These are phyloP conservation scores for Stomatorhinus ivindoensis DNA, from an alignment of 2,113 vertebrate species.

Conservation along the genomic window DNA sequence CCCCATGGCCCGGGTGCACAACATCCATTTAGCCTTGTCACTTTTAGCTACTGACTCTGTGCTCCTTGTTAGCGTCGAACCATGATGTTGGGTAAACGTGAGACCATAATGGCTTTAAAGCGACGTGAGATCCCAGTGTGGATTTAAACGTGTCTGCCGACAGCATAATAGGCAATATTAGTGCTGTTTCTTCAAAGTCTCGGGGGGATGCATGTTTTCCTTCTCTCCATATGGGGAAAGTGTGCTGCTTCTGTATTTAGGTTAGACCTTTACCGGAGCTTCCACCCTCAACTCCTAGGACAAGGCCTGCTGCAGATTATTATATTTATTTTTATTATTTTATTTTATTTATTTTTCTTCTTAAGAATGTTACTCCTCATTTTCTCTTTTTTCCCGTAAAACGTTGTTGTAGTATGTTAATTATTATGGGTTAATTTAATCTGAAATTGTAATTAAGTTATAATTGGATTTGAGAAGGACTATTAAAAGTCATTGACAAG, in stretches of 20 bases:
- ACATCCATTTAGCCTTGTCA: background rate
- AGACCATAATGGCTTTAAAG: background rate
- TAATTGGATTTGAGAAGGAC: background rate
- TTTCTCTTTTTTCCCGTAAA: background rate
- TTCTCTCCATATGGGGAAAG: background rate
- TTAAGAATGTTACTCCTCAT: background rate
- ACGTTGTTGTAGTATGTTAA: background rate
- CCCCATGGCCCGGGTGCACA: background rate
- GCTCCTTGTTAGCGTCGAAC: background rate
- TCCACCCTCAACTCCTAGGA: background rate
- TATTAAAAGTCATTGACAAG: background rate
- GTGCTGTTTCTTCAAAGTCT: background rate
- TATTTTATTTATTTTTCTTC: no score
- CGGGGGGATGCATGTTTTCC: background rate
- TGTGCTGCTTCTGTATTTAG: background rate
- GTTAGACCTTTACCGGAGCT: background rate
- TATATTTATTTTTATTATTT: no score
- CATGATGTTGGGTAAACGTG: background rate
- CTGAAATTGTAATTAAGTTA: background rate
- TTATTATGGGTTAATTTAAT: background rate
- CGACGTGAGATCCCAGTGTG: background rate
- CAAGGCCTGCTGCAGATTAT: background rate
- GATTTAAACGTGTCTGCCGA: background rate
- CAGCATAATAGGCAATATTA: background rate
- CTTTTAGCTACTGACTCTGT: background rate